Percentiles rank a stretch among this genome's conserved stretches.
Evolutionary conservation across 2,797 vertebrate species (phyloP).

Genomic region (Coregonus suidteri): DNA sequence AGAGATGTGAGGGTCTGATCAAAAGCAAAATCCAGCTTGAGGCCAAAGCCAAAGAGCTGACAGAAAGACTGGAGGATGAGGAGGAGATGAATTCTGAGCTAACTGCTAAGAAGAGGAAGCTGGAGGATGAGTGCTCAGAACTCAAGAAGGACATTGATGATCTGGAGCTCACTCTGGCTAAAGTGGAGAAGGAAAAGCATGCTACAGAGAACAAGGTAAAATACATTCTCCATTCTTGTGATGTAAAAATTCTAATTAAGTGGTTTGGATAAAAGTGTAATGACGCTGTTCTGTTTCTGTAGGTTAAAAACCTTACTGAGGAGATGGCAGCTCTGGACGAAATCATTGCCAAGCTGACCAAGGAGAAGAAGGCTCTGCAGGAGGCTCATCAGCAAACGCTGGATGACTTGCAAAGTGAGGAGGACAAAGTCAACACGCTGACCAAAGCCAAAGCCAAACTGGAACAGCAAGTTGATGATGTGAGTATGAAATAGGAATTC

Average conservation of each 20-base stretch:
- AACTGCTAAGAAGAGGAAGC: slow-evolving; percentile 83
- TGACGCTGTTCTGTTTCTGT: neutral
- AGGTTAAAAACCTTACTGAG: slow-evolving; percentile 89
- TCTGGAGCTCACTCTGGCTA: slow-evolving; percentile 84
- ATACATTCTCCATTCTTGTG: neutral
- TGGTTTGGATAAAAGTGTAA: neutral
- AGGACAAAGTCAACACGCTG: slow-evolving; percentile 86
- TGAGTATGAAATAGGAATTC: slow-evolving; percentile 51
- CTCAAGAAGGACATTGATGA: slow-evolving; percentile 90
- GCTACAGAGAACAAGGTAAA: slow-evolving; percentile 89
- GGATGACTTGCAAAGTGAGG: slow-evolving; percentile 85
- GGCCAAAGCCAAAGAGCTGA: slow-evolving; percentile 86
- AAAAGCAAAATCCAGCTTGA: slow-evolving; percentile 92
- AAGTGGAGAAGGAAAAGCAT: slow-evolving; percentile 91
- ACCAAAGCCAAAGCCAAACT: slow-evolving; percentile 85
- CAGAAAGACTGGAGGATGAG: slow-evolving; percentile 75
- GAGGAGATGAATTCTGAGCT: slow-evolving; percentile 85
- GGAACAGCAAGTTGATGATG: slow-evolving; percentile 85
- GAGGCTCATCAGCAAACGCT: slow-evolving; percentile 85
- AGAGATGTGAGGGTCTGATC: slow-evolving; percentile 88
- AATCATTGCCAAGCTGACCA: slow-evolving; percentile 83
- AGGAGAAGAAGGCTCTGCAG: slow-evolving; percentile 87
- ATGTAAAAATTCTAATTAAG: too few relatives aligned
- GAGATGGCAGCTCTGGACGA: slow-evolving; percentile 88
- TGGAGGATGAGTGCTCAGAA: slow-evolving; percentile 87